These are phyloP conservation scores for Lycocerus yunnanus DNA, from an alignment of 2,888 invertebrate genomes.

Conservation along the genomic window DNA sequence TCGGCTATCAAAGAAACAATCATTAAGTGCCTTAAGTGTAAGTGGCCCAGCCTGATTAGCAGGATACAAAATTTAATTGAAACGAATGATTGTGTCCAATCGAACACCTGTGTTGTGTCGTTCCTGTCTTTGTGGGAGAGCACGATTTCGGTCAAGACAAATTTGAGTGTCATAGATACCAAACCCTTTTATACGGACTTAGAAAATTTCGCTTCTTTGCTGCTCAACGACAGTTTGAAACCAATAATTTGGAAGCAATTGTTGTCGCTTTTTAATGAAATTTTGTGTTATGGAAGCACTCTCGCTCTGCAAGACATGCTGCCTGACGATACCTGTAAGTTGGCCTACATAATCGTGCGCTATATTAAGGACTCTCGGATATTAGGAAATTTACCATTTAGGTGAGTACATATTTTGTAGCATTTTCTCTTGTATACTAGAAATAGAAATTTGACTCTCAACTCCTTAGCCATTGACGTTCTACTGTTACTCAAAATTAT, in stretches of 20 bases:
- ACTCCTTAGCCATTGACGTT: too few relatives aligned
- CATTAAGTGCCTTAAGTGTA: conserved; percentile 81
- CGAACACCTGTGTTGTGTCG: conserved; percentile 76
- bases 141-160: conserved; percentile 88
- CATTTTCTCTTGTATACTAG: too few relatives aligned
- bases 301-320: conserved; percentile 84
- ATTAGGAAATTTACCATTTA: conserved; percentile 59
- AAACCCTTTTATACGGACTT: conserved; percentile 86
- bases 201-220: conserved; percentile 75
- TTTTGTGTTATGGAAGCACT: conserved; percentile 89
- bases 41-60: conserved; percentile 81
- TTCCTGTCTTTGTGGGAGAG: conserved; percentile 88
- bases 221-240: conserved; percentile 72
- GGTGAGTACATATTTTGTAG: conserved; percentile 7
- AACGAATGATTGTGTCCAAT: conserved; percentile 64
- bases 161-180: conserved; percentile 86
- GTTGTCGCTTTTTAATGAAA: conserved; percentile 85
- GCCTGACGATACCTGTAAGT: conserved; percentile 85
- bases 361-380: conserved; percentile 85
- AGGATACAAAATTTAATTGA: conserved; percentile 66
- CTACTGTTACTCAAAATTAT: too few relatives aligned
- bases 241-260: conserved; percentile 84
- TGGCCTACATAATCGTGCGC: conserved; percentile 84
- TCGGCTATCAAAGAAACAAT: conserved; percentile 84
- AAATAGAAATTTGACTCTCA: neutral